Evolutionary conservation across 2,113 vertebrate species (phyloP), one percentile per base, ranked within the genome.

Genomic region (Upupa epops): DNA sequence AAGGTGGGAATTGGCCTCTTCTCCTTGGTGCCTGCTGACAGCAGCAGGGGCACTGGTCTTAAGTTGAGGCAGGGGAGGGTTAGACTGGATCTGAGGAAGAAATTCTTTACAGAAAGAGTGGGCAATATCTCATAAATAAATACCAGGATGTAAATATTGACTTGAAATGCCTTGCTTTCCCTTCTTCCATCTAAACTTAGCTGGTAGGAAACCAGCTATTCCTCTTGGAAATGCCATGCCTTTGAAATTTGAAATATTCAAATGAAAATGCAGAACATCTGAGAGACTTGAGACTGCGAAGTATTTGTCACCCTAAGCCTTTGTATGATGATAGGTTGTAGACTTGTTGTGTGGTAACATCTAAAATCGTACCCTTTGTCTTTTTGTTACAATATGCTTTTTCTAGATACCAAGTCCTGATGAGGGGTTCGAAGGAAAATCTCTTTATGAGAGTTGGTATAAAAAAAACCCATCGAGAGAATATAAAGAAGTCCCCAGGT

Each of bases 401-500:
- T 40, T 65, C 21, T 88, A 99, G 99, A 98, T 99, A 82, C 78
- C 84, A 82, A 99, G 99, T 86, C 99, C 99, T 19, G 99, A 99
- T 88, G 97, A 97, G 32, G 98, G 97, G 12, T 98, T 98, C 95
- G 98, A 99, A 96, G 98, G 97, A n/a, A 96, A 98, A 92, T 98
- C 98, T 93, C 98, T 99, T 40, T 99, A 98, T 83, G 97, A 99
- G 63, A 99, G 98, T 89, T 99, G 99, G 99, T 98, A 97, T 74
- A 95, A 98, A 88, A 98, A 98, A 89, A 98, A 98, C 96, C 60
- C 97, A 83, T 98, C 97, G 26, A 86, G 29, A 1, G 97, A 97
- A 78, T 71, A 98, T 75, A 97, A 96, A 34, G 98, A 98, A 4
- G 96, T 97, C 13, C 99, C 99, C 66, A 98, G 98, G 99, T 98